A percentile compares a stretch with the other conserved stretches of the same genome.
These are phyloP conservation scores for Euwallacea similis DNA, from an alignment of 1,140 invertebrate genomes.

Conservation along the genomic window DNA sequence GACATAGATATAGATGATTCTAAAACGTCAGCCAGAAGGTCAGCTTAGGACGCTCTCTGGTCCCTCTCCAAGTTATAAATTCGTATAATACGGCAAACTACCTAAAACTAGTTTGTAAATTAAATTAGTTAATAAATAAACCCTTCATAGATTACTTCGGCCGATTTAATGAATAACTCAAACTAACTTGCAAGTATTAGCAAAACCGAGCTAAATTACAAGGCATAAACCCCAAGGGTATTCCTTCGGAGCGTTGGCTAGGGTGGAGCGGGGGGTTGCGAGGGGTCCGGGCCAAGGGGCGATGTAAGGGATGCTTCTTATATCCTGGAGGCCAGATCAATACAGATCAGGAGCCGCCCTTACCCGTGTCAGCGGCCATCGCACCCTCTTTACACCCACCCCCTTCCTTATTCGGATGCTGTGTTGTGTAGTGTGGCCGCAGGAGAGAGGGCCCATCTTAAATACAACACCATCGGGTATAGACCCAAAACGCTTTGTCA, in stretches of 20 bases:
- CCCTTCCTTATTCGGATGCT: slow-evolving; percentile 28
- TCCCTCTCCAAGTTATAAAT: slow-evolving; percentile 29
- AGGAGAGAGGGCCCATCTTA: slow-evolving; percentile 36
- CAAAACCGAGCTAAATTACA: slow-evolving; percentile 44
- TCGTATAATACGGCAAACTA: slow-evolving; percentile 31
- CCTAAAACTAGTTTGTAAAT: slow-evolving; percentile 39
- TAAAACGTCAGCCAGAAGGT: no score
- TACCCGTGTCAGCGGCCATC: slow-evolving; percentile 53
- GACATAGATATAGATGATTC: no score
- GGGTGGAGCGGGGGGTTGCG: slow-evolving; percentile 21
- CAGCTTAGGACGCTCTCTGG: slow-evolving; percentile 7
- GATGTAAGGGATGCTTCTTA: slow-evolving; percentile 55
- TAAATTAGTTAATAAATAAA: slow-evolving; percentile 42
- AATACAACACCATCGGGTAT: slow-evolving; percentile 23
- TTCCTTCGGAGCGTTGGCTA: slow-evolving; percentile 22
- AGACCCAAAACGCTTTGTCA: slow-evolving; percentile 25
- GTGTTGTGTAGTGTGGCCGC: slow-evolving; percentile 23
- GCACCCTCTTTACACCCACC: slow-evolving; percentile 43
- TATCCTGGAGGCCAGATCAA: slow-evolving; percentile 53
- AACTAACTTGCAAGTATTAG: slow-evolving; percentile 42
- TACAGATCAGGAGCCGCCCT: slow-evolving; percentile 54
- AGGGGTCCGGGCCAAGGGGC: slow-evolving; percentile 34
- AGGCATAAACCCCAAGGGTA: slow-evolving; percentile 38
- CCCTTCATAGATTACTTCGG: slow-evolving; percentile 37
- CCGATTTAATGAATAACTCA: slow-evolving; percentile 41